These are phyloP conservation scores for Papilio polytes DNA, from an alignment of 1,140 invertebrate species.

Conservation along the genomic window DNA sequence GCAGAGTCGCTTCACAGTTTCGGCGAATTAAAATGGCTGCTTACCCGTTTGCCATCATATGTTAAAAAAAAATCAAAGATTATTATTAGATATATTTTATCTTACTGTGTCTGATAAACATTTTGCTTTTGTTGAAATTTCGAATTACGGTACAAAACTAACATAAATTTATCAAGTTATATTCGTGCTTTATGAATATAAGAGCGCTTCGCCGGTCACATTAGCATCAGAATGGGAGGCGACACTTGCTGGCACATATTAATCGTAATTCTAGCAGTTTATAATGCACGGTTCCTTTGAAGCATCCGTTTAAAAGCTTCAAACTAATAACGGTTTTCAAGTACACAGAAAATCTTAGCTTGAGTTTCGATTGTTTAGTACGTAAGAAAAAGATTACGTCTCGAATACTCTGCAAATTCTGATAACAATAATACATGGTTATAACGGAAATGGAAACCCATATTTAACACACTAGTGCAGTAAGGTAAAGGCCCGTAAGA, in stretches of 20 bases:
- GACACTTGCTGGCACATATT: conserved; percentile 25
- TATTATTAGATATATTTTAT: too few species aligned
- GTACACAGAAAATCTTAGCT: not conserved
- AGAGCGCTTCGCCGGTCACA: conserved; percentile 11
- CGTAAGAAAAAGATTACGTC: not conserved
- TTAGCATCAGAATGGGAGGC: conserved; percentile 7
- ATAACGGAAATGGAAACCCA: not conserved
- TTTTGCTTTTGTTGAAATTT: not conserved
- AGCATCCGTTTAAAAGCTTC: conserved; percentile 2
- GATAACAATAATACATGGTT: not conserved
- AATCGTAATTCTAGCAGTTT: conserved; percentile 14
- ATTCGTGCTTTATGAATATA: conserved; percentile 19
- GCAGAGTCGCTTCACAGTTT: too few species aligned
- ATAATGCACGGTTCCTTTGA: not conserved
- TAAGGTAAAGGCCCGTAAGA: too few species aligned
- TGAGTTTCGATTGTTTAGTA: not conserved
- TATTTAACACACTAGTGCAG: not conserved
- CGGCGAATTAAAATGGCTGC: too few species aligned
- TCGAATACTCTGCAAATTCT: not conserved
- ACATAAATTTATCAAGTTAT: conserved; percentile 8
- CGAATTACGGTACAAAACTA: not conserved
- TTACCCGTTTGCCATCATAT: too few species aligned
- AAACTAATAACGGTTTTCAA: not conserved
- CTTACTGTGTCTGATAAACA: too few species aligned
- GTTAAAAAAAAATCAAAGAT: too few species aligned